Evolutionary conservation across 2,888 invertebrate genomes (phyloP), one percentile per base, ranked within the genome.

Genomic region (Coelopa pilipes): DNA sequence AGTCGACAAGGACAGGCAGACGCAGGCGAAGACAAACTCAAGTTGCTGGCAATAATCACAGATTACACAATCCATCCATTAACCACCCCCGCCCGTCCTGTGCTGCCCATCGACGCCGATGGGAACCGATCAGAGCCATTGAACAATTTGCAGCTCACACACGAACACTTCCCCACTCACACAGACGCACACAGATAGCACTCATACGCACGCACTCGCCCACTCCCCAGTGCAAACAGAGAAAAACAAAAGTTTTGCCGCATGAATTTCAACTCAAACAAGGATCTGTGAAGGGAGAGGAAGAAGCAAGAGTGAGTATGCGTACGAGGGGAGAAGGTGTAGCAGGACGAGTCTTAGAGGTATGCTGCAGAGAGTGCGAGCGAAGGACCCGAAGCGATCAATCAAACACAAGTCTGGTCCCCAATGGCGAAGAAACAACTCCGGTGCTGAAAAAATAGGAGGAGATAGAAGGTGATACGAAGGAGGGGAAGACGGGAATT

Each of bases 31-130:
- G 34, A 34, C 34, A 34, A 34, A 34, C 34, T 34, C 34, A 34
- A 7, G 34, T 2, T 77, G 74, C 76, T 77, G 76, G 71, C 76
- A 75, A 76, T 77, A 78, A 77, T 78, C 78, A 75, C 76, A 78
- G 78, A 79, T 78, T 78, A 80, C 80, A 80, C 77, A 78, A 80
- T 78, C 79, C 79, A 78, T 80, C 80, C 80, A 80, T 80, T 80
- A 80, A 76, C 77, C 76, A 74, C 77, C 7, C 34, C 34, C 7
- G 7, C 34, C 34, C 7, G 34, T 4, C 34, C 7, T 34, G 34
- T 34, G 2, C 7, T 34, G 4, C 7, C 34, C 34, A 4, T 34
- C 34, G 34, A 34, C 7, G 34, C 34, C 34, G 34, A 34, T 34
- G 4, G 34, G 34, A 34, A 7, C 2, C 12, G 57, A 59, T 59